Evolutionary conservation across 2,113 vertebrate genomes (phyloP), one percentile per base, ranked within the genome.

Genomic region (Triplophysa rosa): DNA sequence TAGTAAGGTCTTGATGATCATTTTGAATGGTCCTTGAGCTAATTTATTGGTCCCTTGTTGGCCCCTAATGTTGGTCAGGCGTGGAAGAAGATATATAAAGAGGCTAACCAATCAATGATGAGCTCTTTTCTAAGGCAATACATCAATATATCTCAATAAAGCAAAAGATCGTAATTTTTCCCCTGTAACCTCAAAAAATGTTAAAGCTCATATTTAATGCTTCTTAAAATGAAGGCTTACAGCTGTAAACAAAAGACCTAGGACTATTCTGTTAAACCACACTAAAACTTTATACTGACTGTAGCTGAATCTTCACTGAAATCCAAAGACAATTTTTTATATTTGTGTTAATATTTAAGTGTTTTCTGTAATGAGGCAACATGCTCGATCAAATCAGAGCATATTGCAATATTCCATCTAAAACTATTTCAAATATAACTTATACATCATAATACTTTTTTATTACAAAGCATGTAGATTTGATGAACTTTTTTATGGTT

Each of bases 1-100:
- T 92, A 91, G 92, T 91, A 89, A 90, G 80, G 84, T 84, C 87
- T 83, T 92, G 91, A 92, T 89, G 88, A 90, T 87, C 82, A 87
- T 76, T 80, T 84, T 89, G 89, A 90, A 85, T 87, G 82, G 79
- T 82, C 84, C 80, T 62, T 59, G 80, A 82, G 88, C 86, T 92
- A 84, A 92, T 91, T 90, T 92, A 88, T 84, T 89, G 88, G 84
- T 21, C 66, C 64, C 77, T 90, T 92, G 88, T 84, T 89, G 88
- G 84, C 14, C 71, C 64, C 80, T 63, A 80, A 40, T 79, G 67
- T 82, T 65, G 70, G 49, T 66, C 78, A 83, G 68, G 78, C 8
- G 26, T 66, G 42, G 21, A 58, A 73, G 24, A 68, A 11, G 16
- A 65, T 19, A 10, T 70, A 66, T 24, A 71, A 80, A 52, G 71